Evolutionary conservation across 2,113 vertebrate genomes (phyloP), one percentile per base, ranked within the genome.

Genomic region (Poeciliopsis retropinna): DNA sequence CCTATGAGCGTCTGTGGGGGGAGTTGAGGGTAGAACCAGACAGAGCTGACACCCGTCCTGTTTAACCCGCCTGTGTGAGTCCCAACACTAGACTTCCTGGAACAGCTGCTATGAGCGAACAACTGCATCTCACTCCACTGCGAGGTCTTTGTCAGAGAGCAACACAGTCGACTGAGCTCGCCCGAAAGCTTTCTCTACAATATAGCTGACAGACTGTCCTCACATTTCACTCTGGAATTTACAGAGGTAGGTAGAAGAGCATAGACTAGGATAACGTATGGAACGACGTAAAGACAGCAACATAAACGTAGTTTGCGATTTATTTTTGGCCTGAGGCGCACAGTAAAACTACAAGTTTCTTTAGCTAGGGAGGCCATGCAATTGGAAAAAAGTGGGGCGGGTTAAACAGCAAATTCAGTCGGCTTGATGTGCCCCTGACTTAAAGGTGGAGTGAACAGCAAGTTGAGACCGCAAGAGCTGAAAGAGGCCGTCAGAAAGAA

Each of bases 41-140:
- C 82, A 80, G 70, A 73, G 74, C 62, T 88, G 90, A 91, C 90
- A 92, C 88, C 80, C 85, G 81, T 91, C 88, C 81, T 79, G 85
- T 90, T 91, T 83, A 88, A 88, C 89, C 85, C 64, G 61, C 64
- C 80, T 75, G 69, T 80, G 73, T 0, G 66, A 66, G 63, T 85
- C 70, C 64, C 30, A 7, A 88, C 63, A 80, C 85, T 86, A 34
- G 62, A 84, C 88, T 85, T 82, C 84, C 75, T 70, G 3, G 61
- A 70, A 73, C 88, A 88, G 82, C 83, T 65, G 81, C 54, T 77
- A 78, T 80, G 70, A 57, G 72, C 68, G 64, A 82, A 73, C 84
- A 60, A 13, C 64, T 69, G 41, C 61, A 81, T 72, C 79, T 81
- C 57, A 41, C 67, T 39, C 72, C 75, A 78, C 62, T 73, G 31